phyloP scores from a whole-genome alignment of 2,888 invertebrate species.

The Copidosoma aretas region DNA sequence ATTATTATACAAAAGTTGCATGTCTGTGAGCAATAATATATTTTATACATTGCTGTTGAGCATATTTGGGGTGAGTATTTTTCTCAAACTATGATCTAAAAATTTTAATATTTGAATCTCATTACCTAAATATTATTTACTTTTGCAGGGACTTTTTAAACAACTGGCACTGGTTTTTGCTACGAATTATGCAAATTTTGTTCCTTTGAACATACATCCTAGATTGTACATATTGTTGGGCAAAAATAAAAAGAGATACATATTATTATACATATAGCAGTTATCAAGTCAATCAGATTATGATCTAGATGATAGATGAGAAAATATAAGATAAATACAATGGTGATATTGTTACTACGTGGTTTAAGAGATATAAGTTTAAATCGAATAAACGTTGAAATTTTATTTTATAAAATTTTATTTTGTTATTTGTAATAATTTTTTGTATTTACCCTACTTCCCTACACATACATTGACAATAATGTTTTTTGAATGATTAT shows the following conservation, averaged over 20 bases:
- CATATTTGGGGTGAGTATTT: neutral
- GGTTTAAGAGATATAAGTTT: neutral
- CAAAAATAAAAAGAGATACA: neutral
- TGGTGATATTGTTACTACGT: conserved; percentile 8
- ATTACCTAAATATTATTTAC: neutral
- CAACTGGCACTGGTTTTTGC: neutral
- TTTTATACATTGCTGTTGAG: conserved; percentile 3
- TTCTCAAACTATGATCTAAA: too few species aligned
- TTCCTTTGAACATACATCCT: neutral
- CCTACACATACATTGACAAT: too few species aligned
- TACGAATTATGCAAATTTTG: neutral
- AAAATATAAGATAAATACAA: neutral
- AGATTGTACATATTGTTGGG: conserved; percentile 8
- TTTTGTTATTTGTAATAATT: neutral
- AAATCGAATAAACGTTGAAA: conserved; percentile 6
- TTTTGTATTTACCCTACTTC: too few species aligned
- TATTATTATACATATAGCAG: conserved; percentile 4
- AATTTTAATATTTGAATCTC: too few species aligned
- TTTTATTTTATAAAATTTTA: neutral
- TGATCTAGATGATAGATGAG: conserved; percentile 1
- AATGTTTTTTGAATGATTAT: too few species aligned
- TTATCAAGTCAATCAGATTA: conserved; percentile 7
- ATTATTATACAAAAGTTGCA: neutral
- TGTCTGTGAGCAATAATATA: conserved; percentile 1
- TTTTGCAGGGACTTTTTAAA: neutral